phyloP scores from a whole-genome alignment of 2,888 invertebrate species.

The Ennomos fuscantarius region DNA sequence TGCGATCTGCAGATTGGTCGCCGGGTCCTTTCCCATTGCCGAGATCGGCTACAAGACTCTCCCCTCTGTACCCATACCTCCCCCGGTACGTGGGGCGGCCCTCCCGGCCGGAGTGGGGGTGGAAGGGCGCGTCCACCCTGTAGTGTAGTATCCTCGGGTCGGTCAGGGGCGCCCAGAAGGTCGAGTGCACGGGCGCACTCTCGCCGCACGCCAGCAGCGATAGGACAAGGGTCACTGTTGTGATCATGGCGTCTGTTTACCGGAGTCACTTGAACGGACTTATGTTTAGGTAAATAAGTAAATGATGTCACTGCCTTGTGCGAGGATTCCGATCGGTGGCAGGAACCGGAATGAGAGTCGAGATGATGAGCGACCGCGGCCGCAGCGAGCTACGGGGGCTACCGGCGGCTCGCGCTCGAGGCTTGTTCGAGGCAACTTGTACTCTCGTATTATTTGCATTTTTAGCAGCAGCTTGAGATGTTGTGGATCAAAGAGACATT shows the following conservation, averaged over 20 bases:
- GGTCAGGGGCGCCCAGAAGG: slow-evolving; percentile 75
- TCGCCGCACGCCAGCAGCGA: slow-evolving; percentile 37
- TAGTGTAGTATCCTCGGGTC: slow-evolving; percentile 68
- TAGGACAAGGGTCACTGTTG: slow-evolving; percentile 4
- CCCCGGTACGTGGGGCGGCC: slow-evolving; percentile 53
- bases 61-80: slow-evolving; percentile 63
- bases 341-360: too few species aligned
- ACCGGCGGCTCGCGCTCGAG: too few species aligned
- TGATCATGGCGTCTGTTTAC: slow-evolving; percentile 2
- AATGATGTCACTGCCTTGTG: too few species aligned
- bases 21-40: slow-evolving; percentile 63
- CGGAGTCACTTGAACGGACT: too few species aligned
- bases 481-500: too few species aligned
- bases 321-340: too few species aligned
- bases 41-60: slow-evolving; percentile 62
- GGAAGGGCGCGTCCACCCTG: slow-evolving; percentile 62
- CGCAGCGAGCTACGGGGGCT: too few species aligned
- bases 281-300: too few species aligned
- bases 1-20: slow-evolving; percentile 29
- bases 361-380: too few species aligned
- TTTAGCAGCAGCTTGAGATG: too few species aligned
- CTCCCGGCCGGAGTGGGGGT: slow-evolving; percentile 55
- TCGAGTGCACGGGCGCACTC: slow-evolving; percentile 58
- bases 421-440: too few species aligned
- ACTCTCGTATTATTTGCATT: too few species aligned